phyloP scores from a whole-genome alignment of 2,113 vertebrate genomes.

The Atractosteus spatula region DNA sequence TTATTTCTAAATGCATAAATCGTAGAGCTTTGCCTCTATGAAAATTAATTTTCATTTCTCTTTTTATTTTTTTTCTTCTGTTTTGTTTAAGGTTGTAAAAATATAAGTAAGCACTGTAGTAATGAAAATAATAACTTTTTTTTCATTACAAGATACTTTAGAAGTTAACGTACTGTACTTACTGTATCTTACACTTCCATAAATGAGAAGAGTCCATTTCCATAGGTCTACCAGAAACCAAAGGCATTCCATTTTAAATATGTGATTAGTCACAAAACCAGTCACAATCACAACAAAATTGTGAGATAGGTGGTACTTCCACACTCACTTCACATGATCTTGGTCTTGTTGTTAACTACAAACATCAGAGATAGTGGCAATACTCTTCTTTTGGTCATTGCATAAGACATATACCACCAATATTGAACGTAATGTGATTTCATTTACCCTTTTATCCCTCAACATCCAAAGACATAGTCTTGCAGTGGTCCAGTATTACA shows the following conservation, averaged over 20 bases:
- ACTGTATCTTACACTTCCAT: conserved; percentile 2
- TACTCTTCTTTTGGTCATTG: too few species aligned
- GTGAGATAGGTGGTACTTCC: background rate
- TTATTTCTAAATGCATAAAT: background rate
- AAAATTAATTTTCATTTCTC: background rate
- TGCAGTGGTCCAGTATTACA: too few species aligned
- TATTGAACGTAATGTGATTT: too few species aligned
- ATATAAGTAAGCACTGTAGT: background rate
- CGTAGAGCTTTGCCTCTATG: too few species aligned
- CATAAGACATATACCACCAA: too few species aligned
- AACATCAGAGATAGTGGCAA: too few species aligned
- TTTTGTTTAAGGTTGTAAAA: background rate
- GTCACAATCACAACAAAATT: conserved; percentile 14
- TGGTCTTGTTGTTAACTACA: too few species aligned
- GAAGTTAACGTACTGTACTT: background rate
- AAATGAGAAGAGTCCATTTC: background rate
- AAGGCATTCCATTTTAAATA: conserved; percentile 54
- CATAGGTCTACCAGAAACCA: conserved; percentile 46
- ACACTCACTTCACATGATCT: too few species aligned
- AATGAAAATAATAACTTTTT: background rate
- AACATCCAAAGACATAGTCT: too few species aligned
- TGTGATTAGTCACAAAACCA: conserved; percentile 31
- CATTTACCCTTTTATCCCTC: too few species aligned
- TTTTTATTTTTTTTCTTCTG: background rate
- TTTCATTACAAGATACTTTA: too few species aligned